Percentiles rank a stretch among this genome's conserved stretches.
Conservation (phyloP, 2,113 vertebrate species). For the Rousettus leschenaultii region DNA sequence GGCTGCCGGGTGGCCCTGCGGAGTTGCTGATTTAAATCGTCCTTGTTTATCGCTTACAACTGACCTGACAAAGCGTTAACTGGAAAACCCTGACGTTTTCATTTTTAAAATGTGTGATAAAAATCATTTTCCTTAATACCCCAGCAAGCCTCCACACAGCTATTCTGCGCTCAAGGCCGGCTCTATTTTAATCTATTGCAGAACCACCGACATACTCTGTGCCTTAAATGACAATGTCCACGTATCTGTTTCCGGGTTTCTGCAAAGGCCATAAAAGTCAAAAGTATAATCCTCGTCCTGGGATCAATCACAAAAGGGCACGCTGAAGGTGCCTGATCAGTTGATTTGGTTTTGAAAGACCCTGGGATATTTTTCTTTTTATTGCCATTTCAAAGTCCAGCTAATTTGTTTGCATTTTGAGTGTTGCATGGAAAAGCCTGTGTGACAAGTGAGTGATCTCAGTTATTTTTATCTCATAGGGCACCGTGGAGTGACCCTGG, state of each 20-base stretch:
- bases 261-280: background rate
- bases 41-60: background rate
- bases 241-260: background rate
- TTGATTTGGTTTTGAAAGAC: background rate
- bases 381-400: background rate
- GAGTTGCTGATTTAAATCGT: background rate
- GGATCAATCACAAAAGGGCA: background rate
- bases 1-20: background rate
- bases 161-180: background rate
- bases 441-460: background rate
- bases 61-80: background rate
- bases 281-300: background rate
- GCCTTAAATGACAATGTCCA: background rate
- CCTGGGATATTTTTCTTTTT: background rate
- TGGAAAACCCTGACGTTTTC: constrained; percentile 10
- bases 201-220: background rate
- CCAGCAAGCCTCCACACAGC: background rate
- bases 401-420: constrained; percentile 19
- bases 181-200: background rate
- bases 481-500: background rate
- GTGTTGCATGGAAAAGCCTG: background rate
- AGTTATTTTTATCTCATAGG: background rate
- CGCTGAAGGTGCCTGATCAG: background rate
- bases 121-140: background rate
- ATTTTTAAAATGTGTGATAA: constrained; percentile 9